Evolutionary conservation across 2,797 vertebrate genomes (phyloP).

Genomic region (Paguma larvata): DNA sequence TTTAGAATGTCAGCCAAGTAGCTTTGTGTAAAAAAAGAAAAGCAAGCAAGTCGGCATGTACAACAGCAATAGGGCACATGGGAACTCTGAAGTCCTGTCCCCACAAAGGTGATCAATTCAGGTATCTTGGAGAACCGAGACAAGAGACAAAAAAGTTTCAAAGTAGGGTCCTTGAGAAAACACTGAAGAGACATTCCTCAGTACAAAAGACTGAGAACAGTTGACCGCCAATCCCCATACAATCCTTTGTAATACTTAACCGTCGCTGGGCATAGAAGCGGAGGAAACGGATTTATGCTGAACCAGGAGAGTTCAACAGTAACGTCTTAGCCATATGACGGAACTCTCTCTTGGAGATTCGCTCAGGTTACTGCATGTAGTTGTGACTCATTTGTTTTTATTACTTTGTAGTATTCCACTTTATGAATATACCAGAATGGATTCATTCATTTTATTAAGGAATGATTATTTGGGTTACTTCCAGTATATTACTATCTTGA

Average conservation of each 20-base stretch:
- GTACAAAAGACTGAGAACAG: slow-evolving; percentile 6
- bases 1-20: slow-evolving; percentile 16
- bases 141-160: background rate
- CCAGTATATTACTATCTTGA: background rate
- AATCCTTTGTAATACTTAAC: background rate
- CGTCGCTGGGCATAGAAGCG: background rate
- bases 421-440: background rate
- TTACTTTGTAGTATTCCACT: background rate
- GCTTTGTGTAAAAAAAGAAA: background rate
- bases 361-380: background rate
- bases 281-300: background rate
- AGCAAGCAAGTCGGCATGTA: background rate
- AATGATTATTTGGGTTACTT: background rate
- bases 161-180: background rate
- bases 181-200: background rate
- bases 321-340: background rate
- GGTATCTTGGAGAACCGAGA: background rate
- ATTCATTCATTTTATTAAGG: slow-evolving; percentile 52
- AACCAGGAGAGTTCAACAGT: background rate
- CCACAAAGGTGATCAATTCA: background rate
- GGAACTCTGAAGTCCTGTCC: background rate
- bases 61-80: background rate
- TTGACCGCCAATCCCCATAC: background rate
- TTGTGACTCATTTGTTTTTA: slow-evolving; percentile 49
- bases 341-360: background rate